Conservation (phyloP, 2,888 invertebrate genomes). For the Neoitamus cyanurus region DNA sequence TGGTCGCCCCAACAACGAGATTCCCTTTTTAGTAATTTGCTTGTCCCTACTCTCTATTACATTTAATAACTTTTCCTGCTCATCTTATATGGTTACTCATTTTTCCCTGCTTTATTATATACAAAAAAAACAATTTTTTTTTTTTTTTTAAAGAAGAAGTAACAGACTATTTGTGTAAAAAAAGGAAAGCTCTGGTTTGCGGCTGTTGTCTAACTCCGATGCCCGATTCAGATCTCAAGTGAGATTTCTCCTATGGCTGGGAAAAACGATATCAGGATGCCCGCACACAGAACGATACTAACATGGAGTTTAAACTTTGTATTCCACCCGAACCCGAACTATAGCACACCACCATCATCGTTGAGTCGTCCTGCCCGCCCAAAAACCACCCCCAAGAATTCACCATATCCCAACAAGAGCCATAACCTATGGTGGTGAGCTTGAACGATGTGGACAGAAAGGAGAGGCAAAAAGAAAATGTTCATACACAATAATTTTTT, state of each 20-base stretch:
- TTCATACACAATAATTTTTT: neutral
- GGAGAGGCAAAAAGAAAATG: neutral
- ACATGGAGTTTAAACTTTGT: neutral
- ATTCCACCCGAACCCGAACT: neutral
- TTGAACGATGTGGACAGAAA: neutral
- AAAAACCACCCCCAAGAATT: neutral
- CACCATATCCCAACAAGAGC: neutral
- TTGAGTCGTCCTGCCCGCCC: neutral
- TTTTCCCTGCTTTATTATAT: neutral
- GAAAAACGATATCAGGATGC: slow-evolving; percentile 4
- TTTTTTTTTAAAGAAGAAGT: neutral
- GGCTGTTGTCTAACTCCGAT: neutral
- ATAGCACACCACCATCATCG: neutral
- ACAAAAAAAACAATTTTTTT: neutral
- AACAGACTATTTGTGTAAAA: neutral
- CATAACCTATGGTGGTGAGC: neutral
- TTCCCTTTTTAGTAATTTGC: too few species aligned
- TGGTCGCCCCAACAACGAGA: too few species aligned
- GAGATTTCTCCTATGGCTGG: neutral
- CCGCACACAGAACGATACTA: slow-evolving; percentile 8
- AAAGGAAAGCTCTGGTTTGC: neutral
- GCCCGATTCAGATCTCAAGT: neutral
- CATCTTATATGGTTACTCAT: neutral
- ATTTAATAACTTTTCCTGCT: neutral
- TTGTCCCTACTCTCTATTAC: too few species aligned